Evolutionary conservation across 2,888 invertebrate genomes (phyloP).

Genomic region (Empis stercorea): DNA sequence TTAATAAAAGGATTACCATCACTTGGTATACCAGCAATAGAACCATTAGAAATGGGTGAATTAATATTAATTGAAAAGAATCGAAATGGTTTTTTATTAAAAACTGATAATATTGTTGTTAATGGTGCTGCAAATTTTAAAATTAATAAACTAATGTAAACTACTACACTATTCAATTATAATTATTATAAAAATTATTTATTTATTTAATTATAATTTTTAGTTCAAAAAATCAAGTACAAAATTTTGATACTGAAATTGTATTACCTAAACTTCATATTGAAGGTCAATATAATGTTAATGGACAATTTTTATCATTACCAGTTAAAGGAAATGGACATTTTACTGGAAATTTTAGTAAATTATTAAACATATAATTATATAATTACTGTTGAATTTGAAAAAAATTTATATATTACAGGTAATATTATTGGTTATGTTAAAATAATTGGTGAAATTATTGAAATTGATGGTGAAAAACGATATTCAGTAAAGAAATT

Average conservation of each 20-base stretch:
- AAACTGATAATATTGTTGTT: conserved; percentile 45
- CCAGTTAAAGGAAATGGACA: conserved; percentile 59
- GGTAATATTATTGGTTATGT: conserved; percentile 54
- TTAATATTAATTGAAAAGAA: conserved; percentile 51
- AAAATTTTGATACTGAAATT: conserved; percentile 45
- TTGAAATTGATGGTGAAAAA: conserved; percentile 38
- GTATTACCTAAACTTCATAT: conserved; percentile 45
- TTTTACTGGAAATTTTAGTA: conserved; percentile 57
- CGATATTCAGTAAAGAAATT: conserved; percentile 51
- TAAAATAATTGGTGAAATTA: conserved; percentile 46
- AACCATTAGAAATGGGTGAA: conserved; percentile 55
- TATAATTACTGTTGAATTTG: background rate
- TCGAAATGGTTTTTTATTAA: conserved; percentile 23
- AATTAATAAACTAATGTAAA: conserved; percentile 41
- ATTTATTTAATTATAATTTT: too few relatives aligned
- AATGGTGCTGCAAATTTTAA: conserved; percentile 51
- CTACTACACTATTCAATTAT: too few relatives aligned
- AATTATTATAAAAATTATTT: too few relatives aligned
- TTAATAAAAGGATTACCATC: conserved; percentile 52
- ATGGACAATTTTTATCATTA: conserved; percentile 56
- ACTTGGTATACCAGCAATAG: conserved; percentile 52
- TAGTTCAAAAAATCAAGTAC: conserved; percentile 17
- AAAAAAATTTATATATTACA: conserved; percentile 34
- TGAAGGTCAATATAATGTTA: conserved; percentile 51
- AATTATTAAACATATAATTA: conserved; percentile 24